Conservation (phyloP, 1,140 invertebrate species). For the Daktulosphaira vitifoliae region DNA sequence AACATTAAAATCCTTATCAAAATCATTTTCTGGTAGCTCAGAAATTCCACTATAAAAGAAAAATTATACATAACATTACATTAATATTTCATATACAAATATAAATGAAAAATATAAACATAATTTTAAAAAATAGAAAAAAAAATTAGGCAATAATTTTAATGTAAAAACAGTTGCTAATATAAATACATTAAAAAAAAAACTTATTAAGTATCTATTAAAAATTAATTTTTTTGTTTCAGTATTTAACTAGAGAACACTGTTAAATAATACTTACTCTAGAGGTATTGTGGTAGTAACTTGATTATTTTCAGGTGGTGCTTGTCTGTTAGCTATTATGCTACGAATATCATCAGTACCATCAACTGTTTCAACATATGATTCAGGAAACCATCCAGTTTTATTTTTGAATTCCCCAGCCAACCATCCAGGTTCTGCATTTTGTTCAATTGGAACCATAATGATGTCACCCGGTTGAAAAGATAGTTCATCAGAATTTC, state of each 20-base stretch:
- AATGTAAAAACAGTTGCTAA: too few species aligned
- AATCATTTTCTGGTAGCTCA: conserved; percentile 61
- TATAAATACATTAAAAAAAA: too few species aligned
- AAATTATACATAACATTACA: conserved; percentile 19
- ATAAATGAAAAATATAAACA: neutral
- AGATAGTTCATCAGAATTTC: conserved; percentile 88
- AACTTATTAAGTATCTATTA: too few species aligned
- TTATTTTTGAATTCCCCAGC: conserved; percentile 81
- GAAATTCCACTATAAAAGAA: conserved; percentile 52
- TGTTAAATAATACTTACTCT: conserved; percentile 43
- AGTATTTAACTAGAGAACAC: neutral
- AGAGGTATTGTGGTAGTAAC: conserved; percentile 40
- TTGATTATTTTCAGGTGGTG: conserved; percentile 15
- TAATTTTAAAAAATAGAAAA: too few species aligned
- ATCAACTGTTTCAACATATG: conserved; percentile 82
- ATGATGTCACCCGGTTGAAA: conserved; percentile 92
- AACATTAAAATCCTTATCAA: conserved; percentile 45
- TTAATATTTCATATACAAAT: neutral
- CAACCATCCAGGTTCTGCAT: conserved; percentile 93
- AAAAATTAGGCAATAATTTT: too few species aligned
- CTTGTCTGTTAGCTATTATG: conserved; percentile 11
- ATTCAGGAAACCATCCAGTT: conserved; percentile 96
- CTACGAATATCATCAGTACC: conserved; percentile 31
- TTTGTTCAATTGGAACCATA: conserved; percentile 71
- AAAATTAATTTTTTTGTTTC: too few species aligned